Percentiles rank a stretch among this genome's conserved stretches.
Conservation (phyloP, 2,888 invertebrate genomes). For the Cephus pygmeus region DNA sequence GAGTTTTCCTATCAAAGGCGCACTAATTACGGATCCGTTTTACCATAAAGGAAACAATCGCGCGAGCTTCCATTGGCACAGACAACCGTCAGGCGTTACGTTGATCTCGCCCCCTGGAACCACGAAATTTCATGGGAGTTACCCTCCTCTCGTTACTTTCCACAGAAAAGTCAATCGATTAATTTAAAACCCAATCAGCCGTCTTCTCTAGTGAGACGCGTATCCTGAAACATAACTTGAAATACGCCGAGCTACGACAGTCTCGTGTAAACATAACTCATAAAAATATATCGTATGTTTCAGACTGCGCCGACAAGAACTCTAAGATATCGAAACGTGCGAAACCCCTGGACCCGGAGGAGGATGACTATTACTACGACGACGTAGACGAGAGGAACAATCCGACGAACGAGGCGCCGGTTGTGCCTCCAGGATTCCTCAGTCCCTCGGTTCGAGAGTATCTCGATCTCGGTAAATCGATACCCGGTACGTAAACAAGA, state of each 20-base stretch:
- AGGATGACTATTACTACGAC: slow-evolving; percentile 66
- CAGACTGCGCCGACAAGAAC: slow-evolving; percentile 28
- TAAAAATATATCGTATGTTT: background rate
- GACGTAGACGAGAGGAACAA: slow-evolving; percentile 67
- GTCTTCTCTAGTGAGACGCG: no score
- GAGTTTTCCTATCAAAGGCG: slow-evolving; percentile 45
- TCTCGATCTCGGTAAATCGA: slow-evolving; percentile 87
- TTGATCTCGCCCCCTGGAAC: no score
- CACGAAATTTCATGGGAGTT: no score
- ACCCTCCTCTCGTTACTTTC: no score
- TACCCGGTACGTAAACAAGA: slow-evolving; percentile 77
- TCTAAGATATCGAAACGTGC: slow-evolving; percentile 63
- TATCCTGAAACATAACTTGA: no score
- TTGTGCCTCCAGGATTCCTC: slow-evolving; percentile 81
- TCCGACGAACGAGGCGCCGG: slow-evolving; percentile 66
- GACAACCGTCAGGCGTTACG: no score
- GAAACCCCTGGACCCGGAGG: slow-evolving; percentile 63
- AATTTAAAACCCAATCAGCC: no score
- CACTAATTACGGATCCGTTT: slow-evolving; percentile 40
- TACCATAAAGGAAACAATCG: background rate
- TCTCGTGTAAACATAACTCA: no score
- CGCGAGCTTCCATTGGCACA: no score
- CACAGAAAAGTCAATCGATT: no score
- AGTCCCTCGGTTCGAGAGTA: slow-evolving; percentile 88
- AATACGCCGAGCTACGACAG: no score